These are phyloP conservation scores for Poeciliopsis presidionis DNA, from an alignment of 2,797 vertebrate species.

Conservation along the genomic window DNA sequence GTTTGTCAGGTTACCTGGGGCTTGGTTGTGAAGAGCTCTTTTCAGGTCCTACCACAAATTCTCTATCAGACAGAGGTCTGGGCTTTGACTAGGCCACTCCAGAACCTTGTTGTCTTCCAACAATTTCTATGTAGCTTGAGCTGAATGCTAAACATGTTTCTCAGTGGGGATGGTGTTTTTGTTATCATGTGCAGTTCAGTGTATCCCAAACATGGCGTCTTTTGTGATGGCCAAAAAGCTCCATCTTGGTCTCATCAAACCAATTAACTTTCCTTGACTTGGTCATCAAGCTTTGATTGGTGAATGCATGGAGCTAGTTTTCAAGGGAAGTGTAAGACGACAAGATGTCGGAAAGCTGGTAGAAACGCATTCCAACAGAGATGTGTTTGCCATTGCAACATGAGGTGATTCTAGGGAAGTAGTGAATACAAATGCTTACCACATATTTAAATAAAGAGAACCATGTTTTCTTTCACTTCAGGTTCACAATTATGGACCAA, in stretches of 20 bases:
- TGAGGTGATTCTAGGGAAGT: background rate
- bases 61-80: background rate
- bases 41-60: background rate
- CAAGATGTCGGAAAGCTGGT: background rate
- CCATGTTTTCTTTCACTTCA: background rate
- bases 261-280: background rate
- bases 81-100: background rate
- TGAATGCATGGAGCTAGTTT: background rate
- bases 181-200: background rate
- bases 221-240: background rate
- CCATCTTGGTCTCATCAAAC: background rate
- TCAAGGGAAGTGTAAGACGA: background rate
- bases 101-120: background rate
- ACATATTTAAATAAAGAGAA: background rate
- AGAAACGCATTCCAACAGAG: background rate
- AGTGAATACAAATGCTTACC: background rate
- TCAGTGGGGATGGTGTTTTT: background rate
- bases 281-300: background rate
- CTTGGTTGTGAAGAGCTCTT: too few relatives aligned
- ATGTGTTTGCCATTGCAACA: background rate
- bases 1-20: background rate
- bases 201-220: background rate
- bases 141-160: background rate
- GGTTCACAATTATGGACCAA: background rate
- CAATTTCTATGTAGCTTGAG: background rate